Percentiles rank a stretch among this genome's conserved stretches.
Conservation (phyloP, 2,888 invertebrate species). For the Bibio marci region DNA sequence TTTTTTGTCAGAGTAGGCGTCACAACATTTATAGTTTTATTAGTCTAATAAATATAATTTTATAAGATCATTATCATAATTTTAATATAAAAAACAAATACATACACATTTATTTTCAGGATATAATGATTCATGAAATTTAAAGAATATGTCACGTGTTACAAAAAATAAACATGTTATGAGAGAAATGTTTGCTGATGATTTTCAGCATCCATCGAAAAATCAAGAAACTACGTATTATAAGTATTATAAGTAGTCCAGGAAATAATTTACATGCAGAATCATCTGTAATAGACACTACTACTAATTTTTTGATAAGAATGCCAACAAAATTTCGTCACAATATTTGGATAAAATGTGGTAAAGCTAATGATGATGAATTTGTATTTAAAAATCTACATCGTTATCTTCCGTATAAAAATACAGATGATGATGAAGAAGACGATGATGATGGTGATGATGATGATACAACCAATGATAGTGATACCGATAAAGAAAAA, state of each 20-base stretch:
- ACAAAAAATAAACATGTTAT: constrained; percentile 65
- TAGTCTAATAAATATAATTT: too few relatives aligned
- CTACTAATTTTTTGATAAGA: constrained; percentile 58
- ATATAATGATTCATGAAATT: too few relatives aligned
- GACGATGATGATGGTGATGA: constrained; percentile 23
- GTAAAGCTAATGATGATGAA: constrained; percentile 74
- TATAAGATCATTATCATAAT: too few relatives aligned
- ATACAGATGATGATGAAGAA: constrained; percentile 12
- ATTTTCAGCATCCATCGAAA: constrained; percentile 52
- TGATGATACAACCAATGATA: constrained; percentile 17
- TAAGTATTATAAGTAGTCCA: constrained; percentile 53
- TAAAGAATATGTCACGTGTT: constrained; percentile 69
- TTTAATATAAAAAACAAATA: too few relatives aligned
- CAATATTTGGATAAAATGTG: constrained; percentile 85
- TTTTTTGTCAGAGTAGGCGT: too few relatives aligned
- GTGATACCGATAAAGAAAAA: constrained; percentile 33
- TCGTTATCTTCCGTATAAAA: constrained; percentile 26
- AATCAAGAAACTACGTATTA: constrained; percentile 65
- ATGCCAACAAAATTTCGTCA: constrained; percentile 92
- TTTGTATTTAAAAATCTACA: constrained; percentile 34
- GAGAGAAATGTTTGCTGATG: constrained; percentile 57
- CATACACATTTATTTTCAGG: too few relatives aligned
- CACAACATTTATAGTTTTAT: too few relatives aligned
- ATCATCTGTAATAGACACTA: constrained; percentile 38
- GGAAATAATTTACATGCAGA: constrained; percentile 91